These are phyloP conservation scores for Calliopum simillimum DNA, from an alignment of 2,888 invertebrate genomes.

Conservation along the genomic window DNA sequence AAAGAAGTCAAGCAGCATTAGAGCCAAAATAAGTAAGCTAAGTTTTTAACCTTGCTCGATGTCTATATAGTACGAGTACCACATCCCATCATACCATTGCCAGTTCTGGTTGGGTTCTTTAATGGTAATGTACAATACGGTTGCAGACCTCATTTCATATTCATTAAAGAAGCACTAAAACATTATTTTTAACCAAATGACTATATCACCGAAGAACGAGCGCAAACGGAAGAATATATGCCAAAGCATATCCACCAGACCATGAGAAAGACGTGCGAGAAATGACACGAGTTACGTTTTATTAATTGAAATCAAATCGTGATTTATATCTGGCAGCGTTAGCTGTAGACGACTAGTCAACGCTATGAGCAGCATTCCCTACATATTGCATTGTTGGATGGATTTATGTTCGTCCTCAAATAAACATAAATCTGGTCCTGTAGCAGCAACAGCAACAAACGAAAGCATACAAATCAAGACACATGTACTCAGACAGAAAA, in stretches of 20 bases:
- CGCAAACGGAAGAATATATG: not conserved
- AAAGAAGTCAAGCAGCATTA: too few relatives aligned
- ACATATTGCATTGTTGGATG: conserved; percentile 10
- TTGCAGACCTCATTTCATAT: too few relatives aligned
- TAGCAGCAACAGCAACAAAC: not conserved
- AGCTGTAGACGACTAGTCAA: not conserved
- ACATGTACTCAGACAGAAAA: not conserved
- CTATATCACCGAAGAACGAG: not conserved
- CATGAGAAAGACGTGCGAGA: conserved; percentile 39
- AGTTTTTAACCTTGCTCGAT: too few relatives aligned
- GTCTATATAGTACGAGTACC: too few relatives aligned
- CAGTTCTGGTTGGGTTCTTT: too few relatives aligned
- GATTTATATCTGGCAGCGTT: conserved; percentile 25
- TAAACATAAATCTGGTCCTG: conserved; percentile 33
- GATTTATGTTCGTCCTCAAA: conserved; percentile 25
- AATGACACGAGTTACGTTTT: conserved; percentile 19
- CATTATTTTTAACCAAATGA: not conserved
- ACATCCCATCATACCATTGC: too few relatives aligned
- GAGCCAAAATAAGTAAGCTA: too few relatives aligned
- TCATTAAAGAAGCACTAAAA: not conserved
- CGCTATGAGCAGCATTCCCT: not conserved
- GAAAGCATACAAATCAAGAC: conserved; percentile 34
- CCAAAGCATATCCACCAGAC: not conserved
- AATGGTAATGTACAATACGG: too few relatives aligned
- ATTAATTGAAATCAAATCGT: conserved; percentile 43